Percentiles rank a stretch among this genome's conserved stretches.
Evolutionary conservation across 2,797 vertebrate species (phyloP).

Genomic region (Hemitrygon akajei): DNA sequence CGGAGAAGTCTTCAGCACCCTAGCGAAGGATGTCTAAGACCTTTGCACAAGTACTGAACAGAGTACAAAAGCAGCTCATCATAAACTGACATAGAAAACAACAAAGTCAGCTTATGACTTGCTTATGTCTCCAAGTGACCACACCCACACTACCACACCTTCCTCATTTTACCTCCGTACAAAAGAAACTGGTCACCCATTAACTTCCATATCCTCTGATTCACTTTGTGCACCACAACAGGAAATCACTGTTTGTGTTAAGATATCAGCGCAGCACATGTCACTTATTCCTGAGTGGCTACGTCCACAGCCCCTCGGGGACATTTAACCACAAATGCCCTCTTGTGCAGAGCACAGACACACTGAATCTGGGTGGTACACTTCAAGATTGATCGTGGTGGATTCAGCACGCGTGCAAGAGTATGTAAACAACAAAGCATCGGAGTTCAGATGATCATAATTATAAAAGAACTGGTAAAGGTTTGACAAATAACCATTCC

Average conservation of each 20-base stretch:
- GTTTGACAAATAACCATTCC: not conserved
- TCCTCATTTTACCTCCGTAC: not conserved
- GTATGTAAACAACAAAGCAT: not conserved
- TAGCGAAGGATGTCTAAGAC: too few species aligned
- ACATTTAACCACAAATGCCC: not conserved
- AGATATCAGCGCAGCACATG: not conserved
- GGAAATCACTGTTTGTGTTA: not conserved
- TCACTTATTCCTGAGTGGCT: not conserved
- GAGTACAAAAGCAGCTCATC: not conserved
- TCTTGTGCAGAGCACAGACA: not conserved
- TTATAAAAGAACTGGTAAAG: not conserved
- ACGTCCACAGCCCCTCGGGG: not conserved
- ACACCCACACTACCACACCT: not conserved
- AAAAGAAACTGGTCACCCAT: not conserved
- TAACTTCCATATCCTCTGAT: constrained; percentile 4
- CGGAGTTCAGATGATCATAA: not conserved
- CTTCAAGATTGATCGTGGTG: not conserved
- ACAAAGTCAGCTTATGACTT: not conserved
- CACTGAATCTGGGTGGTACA: not conserved
- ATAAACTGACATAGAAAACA: not conserved
- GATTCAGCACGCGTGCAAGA: not conserved
- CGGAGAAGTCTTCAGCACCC: too few species aligned
- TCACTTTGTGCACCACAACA: not conserved
- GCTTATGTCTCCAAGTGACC: not conserved
- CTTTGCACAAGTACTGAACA: not conserved